Percentiles rank a stretch among this genome's conserved stretches.
Conservation (phyloP, 2,113 vertebrate species). For the Eulemur rufifrons region DNA sequence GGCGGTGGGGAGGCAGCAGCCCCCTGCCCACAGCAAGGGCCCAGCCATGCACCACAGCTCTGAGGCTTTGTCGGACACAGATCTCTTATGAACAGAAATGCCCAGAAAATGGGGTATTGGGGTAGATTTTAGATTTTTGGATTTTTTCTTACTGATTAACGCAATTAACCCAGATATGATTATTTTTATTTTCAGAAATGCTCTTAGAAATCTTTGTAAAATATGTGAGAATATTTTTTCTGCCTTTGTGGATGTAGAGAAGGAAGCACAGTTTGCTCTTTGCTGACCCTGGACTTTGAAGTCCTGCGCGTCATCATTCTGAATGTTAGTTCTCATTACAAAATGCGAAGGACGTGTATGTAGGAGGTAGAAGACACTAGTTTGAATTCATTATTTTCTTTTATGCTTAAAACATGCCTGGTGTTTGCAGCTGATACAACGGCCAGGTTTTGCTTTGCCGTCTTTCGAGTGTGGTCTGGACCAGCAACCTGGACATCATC, state of each 20-base stretch:
- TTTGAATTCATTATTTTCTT: not conserved
- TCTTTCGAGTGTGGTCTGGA: not conserved
- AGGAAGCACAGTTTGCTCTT: not conserved
- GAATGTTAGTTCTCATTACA: not conserved
- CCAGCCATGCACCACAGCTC: rapidly evolving
- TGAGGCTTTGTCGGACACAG: rapidly evolving
- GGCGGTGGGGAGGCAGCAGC: rapidly evolving
- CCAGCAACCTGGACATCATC: not conserved
- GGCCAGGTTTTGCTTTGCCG: not conserved
- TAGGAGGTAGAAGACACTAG: not conserved
- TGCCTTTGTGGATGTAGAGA: not conserved
- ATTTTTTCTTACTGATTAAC: not conserved
- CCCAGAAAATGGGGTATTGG: not conserved
- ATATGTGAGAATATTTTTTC: not conserved
- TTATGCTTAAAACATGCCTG: not conserved
- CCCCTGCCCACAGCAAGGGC: no score
- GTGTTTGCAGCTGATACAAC: rapidly evolving
- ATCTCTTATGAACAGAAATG: no score
- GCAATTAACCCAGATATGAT: not conserved
- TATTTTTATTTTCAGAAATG: not conserved
- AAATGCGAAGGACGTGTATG: rapidly evolving
- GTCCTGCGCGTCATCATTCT: not conserved
- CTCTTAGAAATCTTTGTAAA: not conserved
- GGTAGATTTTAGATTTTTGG: not conserved
- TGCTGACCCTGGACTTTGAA: not conserved